Percentiles rank a stretch among this genome's conserved stretches.
Evolutionary conservation across 92 coral and sea anemone species (phyloP).

Genomic region (Diadumene lineata): DNA sequence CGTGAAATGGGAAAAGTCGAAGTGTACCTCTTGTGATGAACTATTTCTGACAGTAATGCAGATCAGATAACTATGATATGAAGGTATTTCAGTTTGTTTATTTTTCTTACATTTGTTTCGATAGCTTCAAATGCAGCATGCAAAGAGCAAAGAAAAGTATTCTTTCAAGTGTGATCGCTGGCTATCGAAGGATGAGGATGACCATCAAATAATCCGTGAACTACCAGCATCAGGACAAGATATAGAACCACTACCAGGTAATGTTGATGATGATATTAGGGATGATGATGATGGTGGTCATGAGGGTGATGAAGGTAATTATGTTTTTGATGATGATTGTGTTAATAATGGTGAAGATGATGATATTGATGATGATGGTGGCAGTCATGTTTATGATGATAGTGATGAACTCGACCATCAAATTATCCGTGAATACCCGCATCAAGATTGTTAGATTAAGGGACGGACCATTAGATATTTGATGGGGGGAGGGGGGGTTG

Average conservation of each 20-base stretch:
- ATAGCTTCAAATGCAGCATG: conserved; percentile 85
- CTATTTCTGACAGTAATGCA: too few species aligned
- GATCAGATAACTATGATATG: too few species aligned
- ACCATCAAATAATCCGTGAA: conserved; percentile 83
- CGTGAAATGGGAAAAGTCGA: too few species aligned
- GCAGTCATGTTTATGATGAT: background rate
- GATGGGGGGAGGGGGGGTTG: too few species aligned
- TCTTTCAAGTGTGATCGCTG: conserved; percentile 87
- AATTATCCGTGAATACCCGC: too few species aligned
- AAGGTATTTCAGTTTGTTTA: background rate
- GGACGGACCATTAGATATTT: too few species aligned
- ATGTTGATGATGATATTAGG: background rate
- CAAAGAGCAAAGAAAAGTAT: conserved; percentile 58
- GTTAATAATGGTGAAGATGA: background rate
- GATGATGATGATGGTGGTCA: background rate
- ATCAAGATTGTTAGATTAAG: too few species aligned
- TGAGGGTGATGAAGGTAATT: background rate
- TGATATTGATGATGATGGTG: background rate
- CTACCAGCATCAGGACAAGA: conserved; percentile 82
- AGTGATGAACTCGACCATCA: too few species aligned
- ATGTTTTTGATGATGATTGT: too few species aligned
- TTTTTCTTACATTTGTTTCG: conserved; percentile 2
- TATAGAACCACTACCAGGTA: conserved; percentile 82
- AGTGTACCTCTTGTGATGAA: too few species aligned
- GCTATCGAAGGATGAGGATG: conserved; percentile 79